Percentiles rank a stretch among this genome's conserved stretches.
Conservation (phyloP, 92 coral and sea anemone genomes). For the Montipora capitata region DNA sequence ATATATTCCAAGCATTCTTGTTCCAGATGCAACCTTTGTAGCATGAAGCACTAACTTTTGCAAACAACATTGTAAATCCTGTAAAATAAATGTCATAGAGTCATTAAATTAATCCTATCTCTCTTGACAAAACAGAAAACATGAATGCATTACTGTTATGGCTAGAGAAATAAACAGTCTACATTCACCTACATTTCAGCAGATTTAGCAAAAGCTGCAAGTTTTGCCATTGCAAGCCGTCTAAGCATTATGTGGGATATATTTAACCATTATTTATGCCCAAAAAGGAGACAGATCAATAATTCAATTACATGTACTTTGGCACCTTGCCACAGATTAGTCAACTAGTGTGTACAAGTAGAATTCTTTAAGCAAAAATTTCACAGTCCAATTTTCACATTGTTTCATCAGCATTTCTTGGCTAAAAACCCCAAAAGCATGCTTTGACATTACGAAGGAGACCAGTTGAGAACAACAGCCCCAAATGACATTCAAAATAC, state of each 20-base stretch:
- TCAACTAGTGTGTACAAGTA: not conserved
- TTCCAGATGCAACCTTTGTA: not conserved
- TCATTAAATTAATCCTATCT: conserved; percentile 37
- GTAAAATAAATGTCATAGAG: conserved; percentile 38
- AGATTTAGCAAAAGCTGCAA: conserved; percentile 10
- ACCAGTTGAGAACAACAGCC: not conserved
- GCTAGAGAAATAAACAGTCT: not conserved
- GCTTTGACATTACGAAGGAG: not conserved
- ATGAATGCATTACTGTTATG: conserved; percentile 5
- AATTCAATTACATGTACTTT: conserved; percentile 10
- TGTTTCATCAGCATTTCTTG: not conserved
- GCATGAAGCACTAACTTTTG: not conserved
- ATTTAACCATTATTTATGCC: conserved; percentile 9
- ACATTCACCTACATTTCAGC: not conserved
- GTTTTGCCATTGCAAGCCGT: not conserved
- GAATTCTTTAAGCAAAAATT: conserved; percentile 35
- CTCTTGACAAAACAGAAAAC: not conserved
- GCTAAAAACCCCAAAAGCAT: not conserved
- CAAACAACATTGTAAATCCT: conserved; percentile 30
- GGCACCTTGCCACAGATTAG: conserved; percentile 53
- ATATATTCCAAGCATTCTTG: conserved; percentile 4
- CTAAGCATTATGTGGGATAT: not conserved
- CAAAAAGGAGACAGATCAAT: conserved; percentile 34
- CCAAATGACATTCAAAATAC: not conserved
- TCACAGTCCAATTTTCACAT: not conserved